These are phyloP conservation scores for Drosophila prosaltans DNA, from an alignment of 1,140 invertebrate genomes.

Conservation along the genomic window DNA sequence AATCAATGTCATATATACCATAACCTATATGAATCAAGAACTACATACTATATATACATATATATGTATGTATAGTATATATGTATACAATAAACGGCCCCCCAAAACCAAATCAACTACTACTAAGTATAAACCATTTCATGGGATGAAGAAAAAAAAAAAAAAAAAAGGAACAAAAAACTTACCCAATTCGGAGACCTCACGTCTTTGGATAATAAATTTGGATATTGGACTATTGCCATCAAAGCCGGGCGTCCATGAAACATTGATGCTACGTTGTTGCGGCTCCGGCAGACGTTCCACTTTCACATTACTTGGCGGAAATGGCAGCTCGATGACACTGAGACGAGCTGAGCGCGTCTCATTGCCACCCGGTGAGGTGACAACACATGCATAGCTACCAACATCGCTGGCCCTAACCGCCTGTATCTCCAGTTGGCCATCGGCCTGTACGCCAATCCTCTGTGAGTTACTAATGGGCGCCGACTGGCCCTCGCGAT, in stretches of 20 bases:
- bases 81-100: not conserved
- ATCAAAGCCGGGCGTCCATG: slow-evolving; percentile 97
- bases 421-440: slow-evolving; percentile 91
- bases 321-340: slow-evolving; percentile 96
- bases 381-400: slow-evolving; percentile 90
- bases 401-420: slow-evolving; percentile 93
- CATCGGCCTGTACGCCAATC: slow-evolving; percentile 89
- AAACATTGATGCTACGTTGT: slow-evolving; percentile 92
- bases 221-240: slow-evolving; percentile 97
- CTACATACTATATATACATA: no score
- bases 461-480: slow-evolving; percentile 85
- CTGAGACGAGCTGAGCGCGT: slow-evolving; percentile 92
- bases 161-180: slow-evolving; percentile 17
- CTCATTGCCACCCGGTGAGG: slow-evolving; percentile 95
- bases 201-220: slow-evolving; percentile 95
- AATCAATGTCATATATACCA: not conserved
- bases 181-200: slow-evolving; percentile 92
- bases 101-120: not conserved
- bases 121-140: slow-evolving; percentile 5
- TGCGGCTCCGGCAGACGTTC: slow-evolving; percentile 85
- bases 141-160: not conserved
- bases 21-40: not conserved
- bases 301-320: slow-evolving; percentile 94
- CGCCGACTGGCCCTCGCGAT: slow-evolving; percentile 89
- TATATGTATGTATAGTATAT: no score